These are phyloP conservation scores for Scaptomyza tumidula DNA, from an alignment of 2,888 invertebrate species.

Conservation along the genomic window DNA sequence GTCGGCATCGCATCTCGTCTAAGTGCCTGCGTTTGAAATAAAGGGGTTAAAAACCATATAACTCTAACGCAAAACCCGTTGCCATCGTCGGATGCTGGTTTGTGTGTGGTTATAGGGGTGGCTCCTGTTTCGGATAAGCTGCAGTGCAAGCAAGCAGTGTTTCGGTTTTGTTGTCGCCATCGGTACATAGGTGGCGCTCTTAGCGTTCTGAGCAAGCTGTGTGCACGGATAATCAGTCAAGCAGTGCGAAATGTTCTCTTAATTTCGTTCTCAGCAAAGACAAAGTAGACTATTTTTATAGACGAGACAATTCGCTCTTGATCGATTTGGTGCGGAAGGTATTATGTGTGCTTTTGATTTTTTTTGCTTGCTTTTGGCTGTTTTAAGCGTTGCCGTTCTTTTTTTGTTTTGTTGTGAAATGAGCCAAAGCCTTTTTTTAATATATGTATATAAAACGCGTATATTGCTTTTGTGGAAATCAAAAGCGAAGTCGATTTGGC, in stretches of 20 bases:
- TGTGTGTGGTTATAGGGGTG: slow-evolving; percentile 36
- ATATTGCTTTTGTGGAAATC: too few relatives aligned
- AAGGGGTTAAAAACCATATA: slow-evolving; percentile 54
- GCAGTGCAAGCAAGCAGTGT: slow-evolving; percentile 39
- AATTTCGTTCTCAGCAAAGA: slow-evolving; percentile 14
- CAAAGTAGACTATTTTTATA: too few relatives aligned
- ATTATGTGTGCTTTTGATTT: too few relatives aligned
- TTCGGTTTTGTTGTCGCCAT: neutral
- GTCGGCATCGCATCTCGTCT: slow-evolving; percentile 25
- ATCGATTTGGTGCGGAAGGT: too few relatives aligned
- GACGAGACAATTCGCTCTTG: too few relatives aligned
- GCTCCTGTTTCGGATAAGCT: slow-evolving; percentile 43
- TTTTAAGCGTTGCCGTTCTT: too few relatives aligned
- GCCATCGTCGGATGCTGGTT: slow-evolving; percentile 23
- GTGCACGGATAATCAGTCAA: slow-evolving; percentile 36
- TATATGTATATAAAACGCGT: too few relatives aligned
- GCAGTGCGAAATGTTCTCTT: slow-evolving; percentile 52
- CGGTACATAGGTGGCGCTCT: slow-evolving; percentile 37
- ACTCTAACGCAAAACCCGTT: slow-evolving; percentile 45
- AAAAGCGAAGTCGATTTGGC: too few relatives aligned
- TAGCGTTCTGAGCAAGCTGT: slow-evolving; percentile 20
- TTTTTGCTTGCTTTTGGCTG: too few relatives aligned
- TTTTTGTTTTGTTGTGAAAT: too few relatives aligned
- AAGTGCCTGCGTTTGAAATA: neutral
- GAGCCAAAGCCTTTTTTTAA: too few relatives aligned